A percentile compares a stretch with the other conserved stretches of the same genome.
Evolutionary conservation across 1,140 invertebrate species (phyloP).

Genomic region (Cherax quadricarinatus): DNA sequence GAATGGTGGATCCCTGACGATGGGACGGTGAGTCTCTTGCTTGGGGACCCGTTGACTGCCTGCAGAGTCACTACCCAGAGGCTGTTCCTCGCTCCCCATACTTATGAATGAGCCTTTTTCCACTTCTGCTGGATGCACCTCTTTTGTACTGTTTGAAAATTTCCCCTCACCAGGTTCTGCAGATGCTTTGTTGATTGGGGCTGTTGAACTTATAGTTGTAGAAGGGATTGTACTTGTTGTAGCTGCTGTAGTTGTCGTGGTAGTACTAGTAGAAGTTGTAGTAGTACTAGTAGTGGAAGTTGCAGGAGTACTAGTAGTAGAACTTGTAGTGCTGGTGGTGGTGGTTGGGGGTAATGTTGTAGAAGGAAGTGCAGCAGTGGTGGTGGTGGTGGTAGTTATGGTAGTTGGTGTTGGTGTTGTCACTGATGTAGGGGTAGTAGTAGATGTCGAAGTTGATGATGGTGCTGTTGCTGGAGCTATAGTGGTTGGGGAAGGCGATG

Average conservation of each 20-base stretch:
- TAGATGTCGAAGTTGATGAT: not conserved
- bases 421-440: not conserved
- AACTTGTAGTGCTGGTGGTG: not conserved
- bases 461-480: not conserved
- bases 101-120: not conserved
- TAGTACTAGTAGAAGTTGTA: not conserved
- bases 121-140: not conserved
- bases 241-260: not conserved
- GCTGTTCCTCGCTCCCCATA: not conserved
- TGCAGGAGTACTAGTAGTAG: not conserved
- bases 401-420: not conserved
- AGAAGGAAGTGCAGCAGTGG: not conserved
- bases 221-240: not conserved
- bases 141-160: not conserved
- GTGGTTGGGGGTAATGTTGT: not conserved
- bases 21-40: not conserved
- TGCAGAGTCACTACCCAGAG: not conserved
- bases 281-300: not conserved
- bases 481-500: not conserved
- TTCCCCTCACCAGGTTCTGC: too few species aligned
- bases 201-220: not conserved
- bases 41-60: not conserved
- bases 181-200: not conserved
- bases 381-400: constrained; percentile 8
- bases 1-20: too few species aligned